Percentiles rank a stretch among this genome's conserved stretches.
These are phyloP conservation scores for Martes martes DNA, from an alignment of 2,113 vertebrate species.

Conservation along the genomic window DNA sequence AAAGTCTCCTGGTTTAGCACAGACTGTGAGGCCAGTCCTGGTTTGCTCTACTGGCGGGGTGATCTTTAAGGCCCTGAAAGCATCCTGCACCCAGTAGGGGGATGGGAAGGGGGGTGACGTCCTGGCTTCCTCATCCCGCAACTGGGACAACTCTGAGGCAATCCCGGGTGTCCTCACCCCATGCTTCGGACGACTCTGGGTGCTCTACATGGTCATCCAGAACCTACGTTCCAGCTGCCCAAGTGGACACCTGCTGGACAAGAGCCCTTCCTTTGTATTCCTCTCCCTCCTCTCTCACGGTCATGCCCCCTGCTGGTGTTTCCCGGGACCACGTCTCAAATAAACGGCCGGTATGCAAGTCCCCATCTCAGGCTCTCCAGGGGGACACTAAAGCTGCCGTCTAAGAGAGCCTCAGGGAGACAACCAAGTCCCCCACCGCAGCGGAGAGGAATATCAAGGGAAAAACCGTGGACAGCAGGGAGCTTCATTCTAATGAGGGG, in stretches of 20 bases:
- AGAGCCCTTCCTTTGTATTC: background rate
- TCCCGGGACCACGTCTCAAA: background rate
- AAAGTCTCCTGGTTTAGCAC: too few species aligned
- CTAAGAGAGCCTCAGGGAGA: background rate
- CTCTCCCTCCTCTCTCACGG: background rate
- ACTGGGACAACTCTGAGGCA: too few species aligned
- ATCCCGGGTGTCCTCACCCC: background rate
- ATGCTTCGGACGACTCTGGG: background rate
- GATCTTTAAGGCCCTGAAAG: background rate
- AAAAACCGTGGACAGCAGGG: background rate
- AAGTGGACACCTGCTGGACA: background rate
- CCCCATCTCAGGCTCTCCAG: background rate
- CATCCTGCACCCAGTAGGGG: too few species aligned
- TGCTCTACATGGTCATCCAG: accelerated
- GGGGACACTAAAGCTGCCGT: background rate
- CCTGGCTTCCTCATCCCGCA: background rate
- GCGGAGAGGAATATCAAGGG: background rate
- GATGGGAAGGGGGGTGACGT: too few species aligned
- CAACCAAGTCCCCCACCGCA: accelerated
- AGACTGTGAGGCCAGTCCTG: background rate
- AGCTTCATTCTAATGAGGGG: background rate
- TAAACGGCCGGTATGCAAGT: background rate
- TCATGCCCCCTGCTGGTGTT: background rate
- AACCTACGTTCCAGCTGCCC: background rate
- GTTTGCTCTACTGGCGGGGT: background rate